Conservation (phyloP, 1,140 invertebrate species). For the Potamilus streckersoni region DNA sequence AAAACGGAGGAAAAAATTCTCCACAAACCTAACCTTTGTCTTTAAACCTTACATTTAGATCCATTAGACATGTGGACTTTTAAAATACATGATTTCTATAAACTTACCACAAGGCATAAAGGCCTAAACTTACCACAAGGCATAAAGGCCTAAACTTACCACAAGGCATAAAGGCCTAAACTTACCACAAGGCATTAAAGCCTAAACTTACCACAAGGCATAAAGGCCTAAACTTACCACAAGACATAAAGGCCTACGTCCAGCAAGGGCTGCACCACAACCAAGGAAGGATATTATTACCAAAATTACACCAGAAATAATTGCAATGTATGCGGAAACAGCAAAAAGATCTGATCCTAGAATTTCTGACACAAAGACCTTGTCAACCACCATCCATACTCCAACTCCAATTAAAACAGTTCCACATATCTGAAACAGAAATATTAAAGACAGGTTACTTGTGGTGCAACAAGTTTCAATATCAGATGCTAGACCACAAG, state of each 20-base stretch:
- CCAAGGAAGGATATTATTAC: slow-evolving; percentile 40
- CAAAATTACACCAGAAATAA: slow-evolving; percentile 36
- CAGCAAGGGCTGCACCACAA: slow-evolving; percentile 16
- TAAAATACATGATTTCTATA: too few species aligned
- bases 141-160: slow-evolving; percentile 44
- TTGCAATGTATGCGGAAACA: slow-evolving; percentile 41
- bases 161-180: slow-evolving; percentile 29
- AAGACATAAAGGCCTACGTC: slow-evolving; percentile 29
- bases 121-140: slow-evolving; percentile 37
- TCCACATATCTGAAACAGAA: slow-evolving; percentile 38
- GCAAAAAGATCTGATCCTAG: slow-evolving; percentile 40
- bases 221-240: slow-evolving; percentile 44
- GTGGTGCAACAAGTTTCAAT: too few species aligned
- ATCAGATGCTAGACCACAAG: too few species aligned
- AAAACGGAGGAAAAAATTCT: too few species aligned
- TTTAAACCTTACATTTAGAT: too few species aligned
- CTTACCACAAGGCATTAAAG: slow-evolving; percentile 43
- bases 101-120: slow-evolving; percentile 41
- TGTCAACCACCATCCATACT: slow-evolving; percentile 46
- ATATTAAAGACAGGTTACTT: too few species aligned
- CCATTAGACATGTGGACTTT: too few species aligned
- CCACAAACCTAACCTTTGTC: too few species aligned
- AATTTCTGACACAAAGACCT: slow-evolving; percentile 44
- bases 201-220: slow-evolving; percentile 39
- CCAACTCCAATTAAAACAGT: slow-evolving; percentile 35